Base-by-base conservation (phyloP, 1,140 invertebrate genomes). In the Ceratosolen solmsi region DNA sequence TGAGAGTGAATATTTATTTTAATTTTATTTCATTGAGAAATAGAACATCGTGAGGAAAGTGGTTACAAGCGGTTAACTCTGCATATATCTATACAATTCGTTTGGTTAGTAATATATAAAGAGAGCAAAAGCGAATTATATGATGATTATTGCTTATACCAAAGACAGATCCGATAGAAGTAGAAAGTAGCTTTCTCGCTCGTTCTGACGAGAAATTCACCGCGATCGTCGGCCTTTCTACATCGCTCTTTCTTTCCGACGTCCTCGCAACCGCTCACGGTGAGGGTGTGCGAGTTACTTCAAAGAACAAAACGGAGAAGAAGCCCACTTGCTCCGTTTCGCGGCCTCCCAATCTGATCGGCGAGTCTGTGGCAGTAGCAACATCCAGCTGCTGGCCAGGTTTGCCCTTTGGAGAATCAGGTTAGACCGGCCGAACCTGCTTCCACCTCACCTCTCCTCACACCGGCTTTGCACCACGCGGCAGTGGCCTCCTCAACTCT, bases 371-470 rank as follows among this genome's bases (percentile, higher is more conserved):
- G 36, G 54, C 54, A 54, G 58, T 49, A 30, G 46, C 75, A 63
- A 63, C 41, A 33, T 25, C 33, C 27, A 36, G 76, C 63, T 22
- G 51, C 70, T 46, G 33, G 51, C 60, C 80, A 82, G 80, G 80
- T 78, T 82, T 60, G 75, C 75, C 80, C 80, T 82, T 78, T 82
- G 36, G 74, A 78, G 89, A 91, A 92, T 91, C 91, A 92, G 91
- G 91, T 92, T 92, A 91, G 90, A 92, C 91, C 91, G 91, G 91
- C 91, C 88, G 90, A 92, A 92, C 91, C 90, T 91, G 91, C 90
- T 92, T 86, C 87, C 85, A 84, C 85, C 86, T 88, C 88, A 86
- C 86, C 85, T 86, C 87, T 87, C 87, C 88, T 86, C 85, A 80
- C 82, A 88, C 86, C 88, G 88, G 88, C 88, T 89, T 87, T 84